phyloP scores from a whole-genome alignment of 1,140 invertebrate genomes.

The Microplitis mediator region DNA sequence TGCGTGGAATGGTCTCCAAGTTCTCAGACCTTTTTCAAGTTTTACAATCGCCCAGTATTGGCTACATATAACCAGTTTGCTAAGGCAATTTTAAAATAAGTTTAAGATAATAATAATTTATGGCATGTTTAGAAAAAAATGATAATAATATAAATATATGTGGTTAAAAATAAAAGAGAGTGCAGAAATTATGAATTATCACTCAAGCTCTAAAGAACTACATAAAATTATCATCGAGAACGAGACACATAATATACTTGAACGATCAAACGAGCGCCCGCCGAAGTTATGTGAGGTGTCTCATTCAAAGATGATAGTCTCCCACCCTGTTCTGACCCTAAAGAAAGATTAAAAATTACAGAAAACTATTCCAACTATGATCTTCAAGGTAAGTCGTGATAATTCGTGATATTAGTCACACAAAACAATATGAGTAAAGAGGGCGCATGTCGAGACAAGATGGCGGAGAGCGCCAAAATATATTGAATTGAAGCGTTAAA shows the following conservation, averaged over 20 bases:
- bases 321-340: neutral
- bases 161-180: neutral
- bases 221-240: neutral
- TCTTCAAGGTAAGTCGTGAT: slow-evolving; percentile 2
- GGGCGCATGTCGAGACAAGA: neutral
- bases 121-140: too few species aligned
- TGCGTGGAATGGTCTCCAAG: neutral
- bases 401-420: neutral
- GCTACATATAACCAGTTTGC: neutral
- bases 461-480: neutral
- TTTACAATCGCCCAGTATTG: slow-evolving; percentile 10
- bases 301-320: neutral
- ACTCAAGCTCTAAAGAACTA: neutral
- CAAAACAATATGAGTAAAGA: neutral
- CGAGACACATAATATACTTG: neutral
- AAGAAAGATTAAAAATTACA: neutral
- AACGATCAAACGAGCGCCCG: neutral
- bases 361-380: slow-evolving; percentile 2
- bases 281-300: neutral
- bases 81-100: neutral
- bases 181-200: neutral
- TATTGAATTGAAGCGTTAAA: neutral
- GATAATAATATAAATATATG: neutral
- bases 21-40: neutral
- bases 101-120: neutral